Evolutionary conservation across 1,140 invertebrate genomes (phyloP), one percentile per base, ranked within the genome.

Genomic region (Scaptomyza pallida): DNA sequence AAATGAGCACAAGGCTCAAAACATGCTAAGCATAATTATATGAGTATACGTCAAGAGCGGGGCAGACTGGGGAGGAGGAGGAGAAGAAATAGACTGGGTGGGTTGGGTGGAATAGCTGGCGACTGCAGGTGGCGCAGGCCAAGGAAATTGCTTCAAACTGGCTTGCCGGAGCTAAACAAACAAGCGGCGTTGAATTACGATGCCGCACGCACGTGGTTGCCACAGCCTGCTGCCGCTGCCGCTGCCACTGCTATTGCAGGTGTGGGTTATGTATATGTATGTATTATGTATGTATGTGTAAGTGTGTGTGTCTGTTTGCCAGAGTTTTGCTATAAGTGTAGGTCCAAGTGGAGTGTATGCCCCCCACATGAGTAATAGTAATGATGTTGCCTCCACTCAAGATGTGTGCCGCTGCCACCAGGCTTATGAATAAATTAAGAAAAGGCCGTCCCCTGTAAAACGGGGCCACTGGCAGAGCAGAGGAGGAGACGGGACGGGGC

Each of bases 381-480:
- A 86, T 86, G 81, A 81, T 88, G 81, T 88, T 86, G 81, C 73
- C 79, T 26, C 77, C 77, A 81, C 82, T 85, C 73, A 81, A 85
- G 77, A 62, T 69, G 30, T 61, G 56, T 67, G 48, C 44, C 59
- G 59, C 35, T 75, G 61, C 73, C 81, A 81, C 62, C 73, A 75
- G 82, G 81, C 81, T 86, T 86, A 86, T 86, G 81, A 86, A 86
- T 86, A 86, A 88, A 86, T 86, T 86, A 86, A 86, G 77, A 88
- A 67, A 68, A 67, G 44, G 57, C 57, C 30, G 13, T 30, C 52
- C 45, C 26, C 37, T 43, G 50, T n/a, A 35, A 80, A 80, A 77
- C 51, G 64, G 64, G 77, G 69, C 60, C 73, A 67, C 15, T 41
- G 26, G 15, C n/a, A n/a, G 15, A 33, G 33, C 15, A 9, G 17